Conservation (phyloP, 2,888 invertebrate species). For the Heliconius hortense region DNA sequence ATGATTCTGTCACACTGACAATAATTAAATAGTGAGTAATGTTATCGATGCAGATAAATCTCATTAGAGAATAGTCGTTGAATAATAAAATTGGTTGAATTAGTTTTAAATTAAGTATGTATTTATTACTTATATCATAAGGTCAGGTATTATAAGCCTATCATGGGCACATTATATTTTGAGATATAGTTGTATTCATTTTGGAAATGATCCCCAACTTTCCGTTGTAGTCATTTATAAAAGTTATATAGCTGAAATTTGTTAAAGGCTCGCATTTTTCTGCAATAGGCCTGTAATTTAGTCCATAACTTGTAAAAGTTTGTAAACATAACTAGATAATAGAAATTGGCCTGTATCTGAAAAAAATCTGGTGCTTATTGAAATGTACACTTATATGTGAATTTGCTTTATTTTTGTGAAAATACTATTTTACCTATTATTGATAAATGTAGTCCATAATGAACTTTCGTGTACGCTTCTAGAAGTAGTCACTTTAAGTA, state of each 20-base stretch:
- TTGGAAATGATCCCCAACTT: constrained; percentile 38
- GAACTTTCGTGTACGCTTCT: constrained; percentile 25
- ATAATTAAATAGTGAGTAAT: constrained; percentile 67
- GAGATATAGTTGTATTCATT: constrained; percentile 41
- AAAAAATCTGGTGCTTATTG: constrained; percentile 39
- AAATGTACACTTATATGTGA: constrained; percentile 38
- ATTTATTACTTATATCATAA: constrained; percentile 68
- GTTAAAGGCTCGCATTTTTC: constrained; percentile 36
- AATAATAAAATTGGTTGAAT: constrained; percentile 63
- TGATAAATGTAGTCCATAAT: constrained; percentile 26
- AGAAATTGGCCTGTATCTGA: constrained; percentile 37
- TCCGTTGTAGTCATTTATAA: constrained; percentile 40
- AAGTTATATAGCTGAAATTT: constrained; percentile 40
- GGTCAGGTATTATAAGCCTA: constrained; percentile 52
- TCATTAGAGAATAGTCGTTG: constrained; percentile 72
- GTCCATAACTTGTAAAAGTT: constrained; percentile 37
- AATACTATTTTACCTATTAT: constrained; percentile 31
- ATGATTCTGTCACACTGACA: constrained; percentile 53
- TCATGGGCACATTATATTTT: constrained; percentile 44
- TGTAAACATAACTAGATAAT: constrained; percentile 40
- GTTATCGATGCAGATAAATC: constrained; percentile 69
- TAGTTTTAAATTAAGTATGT: constrained; percentile 68
- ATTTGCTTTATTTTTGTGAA: constrained; percentile 36
- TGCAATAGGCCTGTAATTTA: constrained; percentile 38
- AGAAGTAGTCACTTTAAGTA: constrained; percentile 24